These are phyloP conservation scores for Listronotus bonariensis DNA, from an alignment of 1,140 invertebrate species.

Conservation along the genomic window DNA sequence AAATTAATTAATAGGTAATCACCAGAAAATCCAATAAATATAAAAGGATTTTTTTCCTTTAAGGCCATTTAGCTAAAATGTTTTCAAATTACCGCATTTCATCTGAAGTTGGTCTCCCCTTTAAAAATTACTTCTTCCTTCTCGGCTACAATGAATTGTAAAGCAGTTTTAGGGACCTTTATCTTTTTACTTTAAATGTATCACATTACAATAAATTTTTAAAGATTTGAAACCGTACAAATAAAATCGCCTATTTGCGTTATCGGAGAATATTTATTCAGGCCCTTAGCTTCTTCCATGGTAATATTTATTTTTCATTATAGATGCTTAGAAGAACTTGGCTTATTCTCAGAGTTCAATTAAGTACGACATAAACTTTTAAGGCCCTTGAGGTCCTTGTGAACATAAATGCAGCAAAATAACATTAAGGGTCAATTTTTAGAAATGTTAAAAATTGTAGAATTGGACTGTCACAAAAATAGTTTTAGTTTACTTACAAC, in stretches of 20 bases:
- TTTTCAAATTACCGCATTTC: conserved; percentile 2
- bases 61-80: not conserved
- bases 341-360: too few species aligned
- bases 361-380: too few species aligned
- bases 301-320: conserved; percentile 30
- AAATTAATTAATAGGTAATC: too few species aligned
- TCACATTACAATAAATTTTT: conserved; percentile 16
- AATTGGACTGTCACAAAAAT: too few species aligned
- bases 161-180: not conserved
- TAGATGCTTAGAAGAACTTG: conserved; percentile 24
- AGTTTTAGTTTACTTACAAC: too few species aligned
- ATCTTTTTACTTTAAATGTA: conserved; percentile 2
- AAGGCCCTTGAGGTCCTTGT: too few species aligned
- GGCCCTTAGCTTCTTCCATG: conserved; percentile 9
- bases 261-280: conserved; percentile 26
- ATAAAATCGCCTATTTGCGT: conserved; percentile 7
- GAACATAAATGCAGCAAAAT: too few species aligned
- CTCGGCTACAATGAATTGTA: conserved; percentile 1
- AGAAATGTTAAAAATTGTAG: too few species aligned
- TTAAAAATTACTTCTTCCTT: conserved; percentile 8
- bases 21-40: not conserved
- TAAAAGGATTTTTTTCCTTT: not conserved
- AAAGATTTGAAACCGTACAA: conserved; percentile 20
- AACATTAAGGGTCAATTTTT: too few species aligned
- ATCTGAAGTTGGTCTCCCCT: conserved; percentile 3